Evolutionary conservation across 2,888 invertebrate genomes (phyloP), one percentile per base, ranked within the genome.

Genomic region (Drosophila robusta): DNA sequence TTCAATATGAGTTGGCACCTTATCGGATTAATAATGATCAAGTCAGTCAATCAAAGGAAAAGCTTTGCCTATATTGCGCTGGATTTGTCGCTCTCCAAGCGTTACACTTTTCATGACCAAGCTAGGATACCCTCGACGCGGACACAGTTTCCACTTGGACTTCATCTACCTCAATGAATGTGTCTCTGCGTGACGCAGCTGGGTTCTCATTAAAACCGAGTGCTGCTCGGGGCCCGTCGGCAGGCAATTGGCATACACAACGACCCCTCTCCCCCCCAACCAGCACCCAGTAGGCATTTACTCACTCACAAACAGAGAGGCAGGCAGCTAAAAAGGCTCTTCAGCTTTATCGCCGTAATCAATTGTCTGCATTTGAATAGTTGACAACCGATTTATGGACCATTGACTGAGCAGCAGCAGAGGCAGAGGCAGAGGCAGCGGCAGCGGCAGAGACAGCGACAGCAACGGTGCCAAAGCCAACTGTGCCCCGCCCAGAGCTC

Each of bases 321-420:
- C 38, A 41, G 49, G 42, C 54, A 11, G 56, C 44, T 65, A 64
- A 84, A 86, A 84, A 83, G 81, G 78, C 84, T 80, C 86, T 85
- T 83, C 83, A 83, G 78, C 84, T 84, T 84, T 86, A 86, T 86
- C 81, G 87, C 87, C 75, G 87, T 86, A 86, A 86, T 87, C 86
- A 88, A 81, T 88, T 84, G 74, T 84, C 80, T 79, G 88, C 82
- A 84, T 86, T 87, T 88, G 89, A 89, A 88, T 89, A 82, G 89
- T 86, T 86, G 89, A 84, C 89, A 89, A 88, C 78, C 89, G 88
- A 88, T 88, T 88, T 88, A 88, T 87, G 89, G 83, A 79, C 81
- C 87, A 88, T 87, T 87, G 83, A 83, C 75, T 85, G 78, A 79
- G 72, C 86, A 86, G 80, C 68, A 64, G 64, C 78, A 57, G 62